Percentiles rank a stretch among this genome's conserved stretches.
Conservation (phyloP, 2,797 vertebrate genomes). For the Pangasius krempfi region DNA sequence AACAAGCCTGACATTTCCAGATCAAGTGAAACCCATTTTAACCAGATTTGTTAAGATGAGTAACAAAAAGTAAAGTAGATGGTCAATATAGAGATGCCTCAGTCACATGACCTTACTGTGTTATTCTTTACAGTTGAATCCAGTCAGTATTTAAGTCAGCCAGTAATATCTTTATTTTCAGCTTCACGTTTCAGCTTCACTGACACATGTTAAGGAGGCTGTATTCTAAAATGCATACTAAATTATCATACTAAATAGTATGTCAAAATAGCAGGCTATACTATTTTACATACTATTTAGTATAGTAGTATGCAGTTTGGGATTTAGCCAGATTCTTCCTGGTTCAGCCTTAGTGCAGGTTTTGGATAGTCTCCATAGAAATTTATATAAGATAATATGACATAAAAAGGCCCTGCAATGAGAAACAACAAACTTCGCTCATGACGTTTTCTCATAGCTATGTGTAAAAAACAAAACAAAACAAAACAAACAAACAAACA, state of each 20-base stretch:
- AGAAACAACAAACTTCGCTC: background rate
- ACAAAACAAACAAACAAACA: background rate
- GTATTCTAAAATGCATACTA: constrained; percentile 2
- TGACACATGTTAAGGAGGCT: constrained; percentile 24
- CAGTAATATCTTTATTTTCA: constrained; percentile 34
- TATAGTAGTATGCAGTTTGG: background rate
- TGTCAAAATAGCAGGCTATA: constrained; percentile 3
- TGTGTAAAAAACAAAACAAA: constrained; percentile 7
- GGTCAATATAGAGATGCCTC: constrained; percentile 13
- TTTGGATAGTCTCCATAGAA: constrained; percentile 2
- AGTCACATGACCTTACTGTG: constrained; percentile 49
- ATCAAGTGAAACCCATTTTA: constrained; percentile 27
- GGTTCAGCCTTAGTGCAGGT: background rate
- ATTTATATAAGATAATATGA: background rate
- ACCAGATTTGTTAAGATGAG: constrained; percentile 31
- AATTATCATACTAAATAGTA: background rate
- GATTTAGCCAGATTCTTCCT: background rate
- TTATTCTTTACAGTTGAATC: constrained; percentile 43
- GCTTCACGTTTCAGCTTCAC: constrained; percentile 23
- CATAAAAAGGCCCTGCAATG: background rate
- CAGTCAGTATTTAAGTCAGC: constrained; percentile 50
- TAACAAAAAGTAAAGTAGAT: background rate
- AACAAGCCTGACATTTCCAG: constrained; percentile 14
- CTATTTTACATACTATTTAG: background rate
- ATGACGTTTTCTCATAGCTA: constrained; percentile 13